Percentiles rank a stretch among this genome's conserved stretches.
Conservation (phyloP, 2,113 vertebrate genomes). For the Indri indri region DNA sequence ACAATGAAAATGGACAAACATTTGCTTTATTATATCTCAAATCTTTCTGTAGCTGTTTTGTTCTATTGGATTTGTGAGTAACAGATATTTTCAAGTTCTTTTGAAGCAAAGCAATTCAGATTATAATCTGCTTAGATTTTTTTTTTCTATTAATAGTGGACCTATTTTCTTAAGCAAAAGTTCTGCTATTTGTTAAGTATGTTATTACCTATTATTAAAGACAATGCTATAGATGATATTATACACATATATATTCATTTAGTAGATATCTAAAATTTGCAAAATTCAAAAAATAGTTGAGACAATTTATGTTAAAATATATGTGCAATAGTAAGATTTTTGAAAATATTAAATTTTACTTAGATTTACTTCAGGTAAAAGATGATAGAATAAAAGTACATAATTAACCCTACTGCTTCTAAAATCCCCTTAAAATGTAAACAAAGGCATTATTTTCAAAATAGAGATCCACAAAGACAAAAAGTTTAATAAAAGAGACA, state of each 20-base stretch:
- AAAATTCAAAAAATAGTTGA: not conserved
- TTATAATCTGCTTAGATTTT: not conserved
- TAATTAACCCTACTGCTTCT: not conserved
- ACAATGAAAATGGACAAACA: not conserved
- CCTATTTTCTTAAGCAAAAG: not conserved
- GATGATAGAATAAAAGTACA: not conserved
- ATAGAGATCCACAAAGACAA: not conserved
- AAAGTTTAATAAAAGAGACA: not conserved
- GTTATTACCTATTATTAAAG: not conserved
- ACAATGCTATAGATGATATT: not conserved
- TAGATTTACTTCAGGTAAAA: not conserved
- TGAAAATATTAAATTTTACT: not conserved
- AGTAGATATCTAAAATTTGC: not conserved
- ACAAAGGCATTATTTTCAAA: not conserved
- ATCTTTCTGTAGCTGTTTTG: not conserved
- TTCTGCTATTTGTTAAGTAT: not conserved
- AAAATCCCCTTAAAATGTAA: not conserved
- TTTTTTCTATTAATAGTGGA: not conserved
- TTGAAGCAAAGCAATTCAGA: not conserved
- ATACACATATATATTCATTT: not conserved
- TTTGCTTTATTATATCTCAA: not conserved
- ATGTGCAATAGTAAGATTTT: not conserved
- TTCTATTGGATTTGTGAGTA: not conserved
- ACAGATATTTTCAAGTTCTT: not conserved
- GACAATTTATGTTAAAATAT: not conserved